Evolutionary conservation across 2,888 invertebrate genomes (phyloP), one percentile per base, ranked within the genome.

Genomic region (Ariolimax columbianus): DNA sequence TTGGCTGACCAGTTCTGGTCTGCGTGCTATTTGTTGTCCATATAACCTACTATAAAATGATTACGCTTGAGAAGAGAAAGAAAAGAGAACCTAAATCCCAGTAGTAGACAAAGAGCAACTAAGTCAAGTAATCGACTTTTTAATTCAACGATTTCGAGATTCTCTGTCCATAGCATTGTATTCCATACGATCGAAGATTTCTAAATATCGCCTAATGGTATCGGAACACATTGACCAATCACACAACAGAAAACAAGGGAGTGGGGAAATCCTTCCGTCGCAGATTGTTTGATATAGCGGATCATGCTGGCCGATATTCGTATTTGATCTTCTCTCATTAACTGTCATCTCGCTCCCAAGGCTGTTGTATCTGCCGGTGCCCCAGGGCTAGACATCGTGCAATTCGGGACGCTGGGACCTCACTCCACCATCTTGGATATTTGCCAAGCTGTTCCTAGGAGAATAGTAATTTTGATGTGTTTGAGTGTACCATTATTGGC

Each of bases 401-500:
- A 70, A 38, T 70, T 70, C 70, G 36, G 70, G 38, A 70, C 70
- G 70, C 38, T 38, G 40, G 70, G 70, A 40, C 40, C 36, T 4
- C 17, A 38, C 40, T 70, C 70, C 30, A 7, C 36, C 70, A 70
- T 70, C 70, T 70, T 23, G 70, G 70, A 70, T 70, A 70, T 70
- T 70, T 70, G 70, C 70, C 70, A 70, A 70, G 70, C 36, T 70
- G 70, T 70, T 70, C 38, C 70, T 38, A 40, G 23, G 36, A 70
- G 70, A 38, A 70, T 38, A 38, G 70, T n/a, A 70, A 38, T 70
- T 40, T 70, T 36, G 70, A 70, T 70, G 70, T 70, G 70, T 70
- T 70, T 70, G 70, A 70, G 70, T 70, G 70, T 70, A 70, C 70
- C 70, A 70, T 70, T 70, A 70, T 70, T 70, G 70, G 23, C 19